Percentiles rank a stretch among this genome's conserved stretches.
These are phyloP conservation scores for Nestor notabilis DNA, from an alignment of 2,113 vertebrate species.

Conservation along the genomic window DNA sequence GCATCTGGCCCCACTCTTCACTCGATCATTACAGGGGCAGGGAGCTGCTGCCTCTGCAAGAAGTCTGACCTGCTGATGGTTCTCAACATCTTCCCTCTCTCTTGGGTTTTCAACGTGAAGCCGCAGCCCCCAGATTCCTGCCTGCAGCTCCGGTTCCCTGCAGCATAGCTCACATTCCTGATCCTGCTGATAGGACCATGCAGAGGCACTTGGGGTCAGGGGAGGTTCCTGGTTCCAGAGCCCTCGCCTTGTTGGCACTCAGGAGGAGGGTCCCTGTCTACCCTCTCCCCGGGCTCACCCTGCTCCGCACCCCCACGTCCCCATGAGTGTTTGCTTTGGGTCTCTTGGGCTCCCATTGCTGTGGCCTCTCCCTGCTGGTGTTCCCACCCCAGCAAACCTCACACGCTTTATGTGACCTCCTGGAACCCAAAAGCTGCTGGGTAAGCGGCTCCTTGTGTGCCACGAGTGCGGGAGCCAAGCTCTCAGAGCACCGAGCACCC, in stretches of 20 bases:
- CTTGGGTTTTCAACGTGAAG: not conserved
- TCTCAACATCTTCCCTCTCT: fast-evolving
- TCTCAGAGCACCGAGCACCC: not conserved
- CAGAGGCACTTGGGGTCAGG: not conserved
- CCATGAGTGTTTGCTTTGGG: not conserved
- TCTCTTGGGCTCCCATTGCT: not conserved
- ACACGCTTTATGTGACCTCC: not conserved
- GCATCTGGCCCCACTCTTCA: fast-evolving
- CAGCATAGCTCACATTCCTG: conserved; percentile 41
- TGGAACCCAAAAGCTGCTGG: not conserved
- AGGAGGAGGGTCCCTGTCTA: fast-evolving
- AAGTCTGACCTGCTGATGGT: not conserved
- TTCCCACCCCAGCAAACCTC: not conserved
- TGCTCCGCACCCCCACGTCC: not conserved
- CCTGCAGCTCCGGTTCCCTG: not conserved
- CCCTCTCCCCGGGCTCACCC: not conserved
- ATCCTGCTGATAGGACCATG: not conserved
- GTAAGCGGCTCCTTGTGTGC: not conserved
- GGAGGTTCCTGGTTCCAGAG: fast-evolving
- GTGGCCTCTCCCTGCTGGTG: not conserved
- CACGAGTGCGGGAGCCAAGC: not conserved
- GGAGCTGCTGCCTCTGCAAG: not conserved
- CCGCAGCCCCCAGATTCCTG: conserved; percentile 5
- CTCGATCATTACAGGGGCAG: not conserved
- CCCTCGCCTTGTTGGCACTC: fast-evolving